phyloP scores from a whole-genome alignment of 2,797 vertebrate species.

The Siniperca undulata region DNA sequence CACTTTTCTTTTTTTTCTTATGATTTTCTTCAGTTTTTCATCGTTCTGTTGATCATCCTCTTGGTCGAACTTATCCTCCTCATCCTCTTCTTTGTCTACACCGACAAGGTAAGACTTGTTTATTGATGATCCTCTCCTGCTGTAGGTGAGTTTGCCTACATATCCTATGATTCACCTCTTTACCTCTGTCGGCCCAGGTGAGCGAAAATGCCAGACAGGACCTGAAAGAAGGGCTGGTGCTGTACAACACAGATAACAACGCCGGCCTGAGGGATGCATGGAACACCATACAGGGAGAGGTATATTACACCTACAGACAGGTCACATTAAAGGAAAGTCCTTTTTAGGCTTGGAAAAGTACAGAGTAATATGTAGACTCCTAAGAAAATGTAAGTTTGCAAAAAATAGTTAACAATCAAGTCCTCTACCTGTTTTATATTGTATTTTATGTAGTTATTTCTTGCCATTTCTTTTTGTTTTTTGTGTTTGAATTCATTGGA shows the following conservation, averaged over 20 bases:
- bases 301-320: conserved; percentile 55
- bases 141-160: background rate
- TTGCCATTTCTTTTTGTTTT: background rate
- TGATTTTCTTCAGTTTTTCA: conserved; percentile 91
- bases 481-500: no score
- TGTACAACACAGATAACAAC: conserved; percentile 95
- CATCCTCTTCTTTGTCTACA: conserved; percentile 98
- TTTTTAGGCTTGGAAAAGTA: background rate
- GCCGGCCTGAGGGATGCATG: conserved; percentile 95
- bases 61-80: conserved; percentile 95
- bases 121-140: no score
- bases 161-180: conserved; percentile 13
- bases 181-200: conserved; percentile 84
- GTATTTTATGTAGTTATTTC: background rate
- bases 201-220: conserved; percentile 93
- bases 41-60: conserved; percentile 94
- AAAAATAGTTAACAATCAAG: no score
- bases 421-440: no score
- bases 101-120: conserved; percentile 89
- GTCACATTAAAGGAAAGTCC: background rate
- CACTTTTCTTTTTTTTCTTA: background rate
- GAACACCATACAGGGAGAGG: conserved; percentile 98
- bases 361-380: no score
- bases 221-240: conserved; percentile 92
- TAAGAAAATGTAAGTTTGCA: no score